A percentile compares a stretch with the other conserved stretches of the same genome.
phyloP scores from a whole-genome alignment of 2,113 vertebrate genomes.

The Poicephalus gulielmi region DNA sequence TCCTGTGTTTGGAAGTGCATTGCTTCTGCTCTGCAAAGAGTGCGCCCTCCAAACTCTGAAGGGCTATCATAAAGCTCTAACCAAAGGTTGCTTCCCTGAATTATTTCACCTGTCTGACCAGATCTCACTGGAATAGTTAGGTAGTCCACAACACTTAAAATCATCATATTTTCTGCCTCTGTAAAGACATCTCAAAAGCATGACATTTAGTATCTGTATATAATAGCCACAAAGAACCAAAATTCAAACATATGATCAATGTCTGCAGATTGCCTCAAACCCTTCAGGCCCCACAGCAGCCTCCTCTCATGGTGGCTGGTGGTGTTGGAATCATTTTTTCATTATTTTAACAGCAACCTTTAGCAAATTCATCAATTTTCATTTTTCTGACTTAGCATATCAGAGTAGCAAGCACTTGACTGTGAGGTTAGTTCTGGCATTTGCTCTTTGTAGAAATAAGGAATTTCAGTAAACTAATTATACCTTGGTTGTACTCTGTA shows the following conservation, averaged over 20 bases:
- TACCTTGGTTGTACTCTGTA: not conserved
- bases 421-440: not conserved
- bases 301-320: fast-evolving
- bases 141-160: not conserved
- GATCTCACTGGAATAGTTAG: not conserved
- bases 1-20: not conserved
- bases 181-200: not conserved
- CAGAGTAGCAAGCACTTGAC: not conserved
- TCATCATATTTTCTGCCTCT: not conserved
- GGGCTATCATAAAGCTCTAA: not conserved
- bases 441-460: not conserved
- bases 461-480: not conserved
- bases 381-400: not conserved
- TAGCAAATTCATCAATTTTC: not conserved
- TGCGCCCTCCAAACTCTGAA: fast-evolving
- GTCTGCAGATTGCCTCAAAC: not conserved
- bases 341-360: not conserved
- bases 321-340: not conserved
- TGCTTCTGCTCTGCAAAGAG: fast-evolving
- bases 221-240: not conserved
- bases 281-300: not conserved
- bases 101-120: not conserved
- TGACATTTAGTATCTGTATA: not conserved
- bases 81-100: not conserved
- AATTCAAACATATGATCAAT: not conserved